These are phyloP conservation scores for Psittacula derbiana DNA, from an alignment of 2,797 vertebrate species.

Conservation along the genomic window DNA sequence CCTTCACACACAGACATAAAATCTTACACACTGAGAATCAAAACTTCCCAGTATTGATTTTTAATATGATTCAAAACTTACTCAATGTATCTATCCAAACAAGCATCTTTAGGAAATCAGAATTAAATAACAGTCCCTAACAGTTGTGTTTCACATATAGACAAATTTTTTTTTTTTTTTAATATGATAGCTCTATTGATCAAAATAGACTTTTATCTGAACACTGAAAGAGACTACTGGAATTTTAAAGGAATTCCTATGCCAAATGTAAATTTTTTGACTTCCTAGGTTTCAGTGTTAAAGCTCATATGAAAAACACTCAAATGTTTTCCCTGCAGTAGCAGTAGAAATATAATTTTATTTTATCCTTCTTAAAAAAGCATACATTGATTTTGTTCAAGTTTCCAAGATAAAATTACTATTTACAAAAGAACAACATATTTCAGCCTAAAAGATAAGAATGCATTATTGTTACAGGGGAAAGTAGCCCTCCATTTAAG, in stretches of 20 bases:
- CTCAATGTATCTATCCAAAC: background rate
- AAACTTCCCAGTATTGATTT: background rate
- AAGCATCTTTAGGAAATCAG: background rate
- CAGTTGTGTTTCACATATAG: background rate
- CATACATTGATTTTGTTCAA: background rate
- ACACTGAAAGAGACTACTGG: background rate
- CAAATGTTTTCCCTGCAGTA: background rate
- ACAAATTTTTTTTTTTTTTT: background rate
- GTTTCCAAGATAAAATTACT: background rate
- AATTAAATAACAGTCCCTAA: background rate
- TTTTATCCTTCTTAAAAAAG: background rate
- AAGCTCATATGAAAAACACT: background rate
- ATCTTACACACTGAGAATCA: background rate
- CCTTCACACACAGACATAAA: background rate
- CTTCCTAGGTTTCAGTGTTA: background rate
- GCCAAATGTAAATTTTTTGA: background rate
- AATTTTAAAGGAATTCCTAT: background rate
- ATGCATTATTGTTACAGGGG: background rate
- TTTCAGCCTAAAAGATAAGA: background rate
- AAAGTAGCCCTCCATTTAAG: background rate
- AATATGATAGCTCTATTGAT: background rate
- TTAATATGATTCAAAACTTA: background rate
- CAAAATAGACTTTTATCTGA: background rate
- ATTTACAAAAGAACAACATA: background rate
- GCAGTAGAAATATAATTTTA: background rate